Evolutionary conservation across 2,888 invertebrate species (phyloP).

Genomic region (Drosophila paracracens): DNA sequence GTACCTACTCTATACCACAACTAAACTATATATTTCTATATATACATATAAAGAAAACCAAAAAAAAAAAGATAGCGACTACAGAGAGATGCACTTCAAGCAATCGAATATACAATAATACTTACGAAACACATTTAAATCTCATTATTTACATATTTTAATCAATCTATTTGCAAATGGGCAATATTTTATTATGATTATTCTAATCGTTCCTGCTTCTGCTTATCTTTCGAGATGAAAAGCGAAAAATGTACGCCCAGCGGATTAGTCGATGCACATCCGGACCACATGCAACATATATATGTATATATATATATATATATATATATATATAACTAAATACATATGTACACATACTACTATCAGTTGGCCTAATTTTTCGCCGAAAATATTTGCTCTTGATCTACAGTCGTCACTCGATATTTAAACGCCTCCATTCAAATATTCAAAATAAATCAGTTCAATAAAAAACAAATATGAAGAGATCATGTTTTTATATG

Average conservation of each 20-base stretch:
- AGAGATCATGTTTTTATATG: background rate
- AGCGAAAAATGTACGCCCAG: slow-evolving; percentile 21
- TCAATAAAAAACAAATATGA: background rate
- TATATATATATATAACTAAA: background rate
- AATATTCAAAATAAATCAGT: background rate
- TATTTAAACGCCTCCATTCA: background rate
- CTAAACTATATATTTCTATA: background rate
- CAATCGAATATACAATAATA: slow-evolving; percentile 46
- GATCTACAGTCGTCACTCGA: background rate
- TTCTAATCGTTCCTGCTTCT: slow-evolving; percentile 2
- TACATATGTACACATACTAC: background rate
- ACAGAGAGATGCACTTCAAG: slow-evolving; percentile 25
- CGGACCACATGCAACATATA: too few species aligned
- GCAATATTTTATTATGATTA: background rate
- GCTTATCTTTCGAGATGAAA: background rate
- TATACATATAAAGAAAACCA: background rate
- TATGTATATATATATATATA: background rate
- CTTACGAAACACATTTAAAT: background rate
- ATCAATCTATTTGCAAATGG: background rate
- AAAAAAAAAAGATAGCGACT: background rate
- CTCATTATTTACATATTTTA: slow-evolving; percentile 8
- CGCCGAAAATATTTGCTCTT: slow-evolving; percentile 23
- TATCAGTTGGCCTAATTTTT: slow-evolving; percentile 29
- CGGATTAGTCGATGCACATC: background rate
- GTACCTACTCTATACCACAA: slow-evolving; percentile 14